Conservation (phyloP, 2,113 vertebrate species). For the Maccullochella peelii region DNA sequence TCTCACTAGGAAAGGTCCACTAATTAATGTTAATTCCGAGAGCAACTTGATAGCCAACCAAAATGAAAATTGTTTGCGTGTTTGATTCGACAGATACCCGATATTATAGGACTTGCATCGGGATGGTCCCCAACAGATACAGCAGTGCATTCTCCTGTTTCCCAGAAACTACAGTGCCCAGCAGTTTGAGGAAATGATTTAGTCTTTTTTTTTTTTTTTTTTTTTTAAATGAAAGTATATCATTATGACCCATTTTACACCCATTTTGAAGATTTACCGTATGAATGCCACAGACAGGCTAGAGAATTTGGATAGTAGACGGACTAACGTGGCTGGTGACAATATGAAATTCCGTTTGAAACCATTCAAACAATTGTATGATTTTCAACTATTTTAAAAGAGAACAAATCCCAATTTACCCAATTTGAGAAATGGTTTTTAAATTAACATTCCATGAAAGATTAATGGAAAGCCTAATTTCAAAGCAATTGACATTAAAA, state of each 20-base stretch:
- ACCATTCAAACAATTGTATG: background rate
- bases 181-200: background rate
- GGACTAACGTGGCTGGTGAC: background rate
- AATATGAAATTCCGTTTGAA: background rate
- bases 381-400: background rate
- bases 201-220: background rate
- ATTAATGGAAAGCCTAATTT: background rate
- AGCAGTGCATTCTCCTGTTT: too few relatives aligned
- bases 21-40: too few relatives aligned
- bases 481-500: slow-evolving; percentile 18
- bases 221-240: background rate
- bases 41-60: too few relatives aligned
- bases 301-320: background rate
- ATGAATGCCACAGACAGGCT: background rate
- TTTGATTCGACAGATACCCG: too few relatives aligned
- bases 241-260: background rate
- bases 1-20: too few relatives aligned
- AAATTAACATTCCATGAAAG: background rate
- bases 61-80: too few relatives aligned
- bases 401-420: background rate
- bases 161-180: background rate
- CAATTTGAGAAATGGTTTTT: background rate
- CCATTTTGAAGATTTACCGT: background rate
- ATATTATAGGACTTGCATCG: too few relatives aligned
- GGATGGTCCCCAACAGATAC: background rate